Evolutionary conservation across 2,113 vertebrate species (phyloP).

Genomic region (Thomomys bottae): DNA sequence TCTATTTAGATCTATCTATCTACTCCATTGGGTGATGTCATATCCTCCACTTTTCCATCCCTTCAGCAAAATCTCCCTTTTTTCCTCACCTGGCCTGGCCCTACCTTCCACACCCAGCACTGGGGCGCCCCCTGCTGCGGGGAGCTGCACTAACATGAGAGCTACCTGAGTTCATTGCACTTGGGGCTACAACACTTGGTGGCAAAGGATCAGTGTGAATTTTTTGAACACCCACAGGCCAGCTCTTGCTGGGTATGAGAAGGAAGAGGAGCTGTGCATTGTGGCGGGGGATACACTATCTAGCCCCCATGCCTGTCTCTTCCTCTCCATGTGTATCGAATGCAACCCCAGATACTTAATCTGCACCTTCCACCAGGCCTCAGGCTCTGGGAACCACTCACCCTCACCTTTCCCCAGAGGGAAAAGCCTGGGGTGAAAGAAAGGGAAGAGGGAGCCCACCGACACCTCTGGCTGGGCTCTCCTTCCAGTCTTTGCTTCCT

Average conservation of each 20-base stretch:
- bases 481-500: too few relatives aligned
- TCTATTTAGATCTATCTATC: background rate
- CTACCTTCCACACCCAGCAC: background rate
- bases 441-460: background rate
- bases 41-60: too few relatives aligned
- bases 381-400: background rate
- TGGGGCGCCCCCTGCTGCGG: conserved; percentile 47
- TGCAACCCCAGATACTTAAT: background rate
- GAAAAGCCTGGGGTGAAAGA: fast-evolving
- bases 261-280: fast-evolving
- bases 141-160: background rate
- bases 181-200: background rate
- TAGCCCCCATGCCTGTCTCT: too few relatives aligned
- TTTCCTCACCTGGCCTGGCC: background rate
- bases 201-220: too few relatives aligned
- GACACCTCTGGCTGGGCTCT: fast-evolving
- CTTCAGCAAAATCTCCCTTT: too few relatives aligned
- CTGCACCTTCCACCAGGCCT: too few relatives aligned
- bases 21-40: fast-evolving
- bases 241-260: background rate
- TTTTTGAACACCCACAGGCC: background rate
- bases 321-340: too few relatives aligned
- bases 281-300: too few relatives aligned
- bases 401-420: background rate
- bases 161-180: too few relatives aligned